Conservation (phyloP, 2,797 vertebrate genomes). For the Anabas testudineus region DNA sequence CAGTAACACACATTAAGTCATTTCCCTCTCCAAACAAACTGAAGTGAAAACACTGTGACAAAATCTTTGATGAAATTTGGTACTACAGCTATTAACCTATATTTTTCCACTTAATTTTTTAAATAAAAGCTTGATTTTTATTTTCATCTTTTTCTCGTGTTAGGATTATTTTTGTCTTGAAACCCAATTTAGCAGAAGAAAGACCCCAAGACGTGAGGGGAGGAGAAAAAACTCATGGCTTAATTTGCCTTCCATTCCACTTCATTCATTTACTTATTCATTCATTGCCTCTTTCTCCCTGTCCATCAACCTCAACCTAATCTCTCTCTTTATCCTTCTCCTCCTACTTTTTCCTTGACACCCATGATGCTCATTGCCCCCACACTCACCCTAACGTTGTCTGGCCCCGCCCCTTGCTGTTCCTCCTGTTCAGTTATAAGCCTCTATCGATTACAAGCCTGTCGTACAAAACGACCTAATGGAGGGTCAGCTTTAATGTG, state of each 20-base stretch:
- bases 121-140: slow-evolving; percentile 55
- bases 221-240: slow-evolving; percentile 62
- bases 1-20: slow-evolving; percentile 84
- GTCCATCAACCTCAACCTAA: slow-evolving; percentile 80
- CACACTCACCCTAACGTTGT: slow-evolving; percentile 52
- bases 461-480: slow-evolving; percentile 90
- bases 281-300: slow-evolving; percentile 80
- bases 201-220: slow-evolving; percentile 42
- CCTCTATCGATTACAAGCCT: slow-evolving; percentile 92
- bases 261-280: slow-evolving; percentile 77
- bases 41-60: slow-evolving; percentile 39
- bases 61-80: slow-evolving; percentile 53
- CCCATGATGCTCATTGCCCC: slow-evolving; percentile 65
- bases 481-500: slow-evolving; percentile 94
- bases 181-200: slow-evolving; percentile 62
- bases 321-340: slow-evolving; percentile 77
- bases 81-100: slow-evolving; percentile 43
- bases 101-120: slow-evolving; percentile 43
- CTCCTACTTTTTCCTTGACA: slow-evolving; percentile 64
- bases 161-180: slow-evolving; percentile 60
- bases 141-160: slow-evolving; percentile 38
- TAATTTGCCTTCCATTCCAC: slow-evolving; percentile 69
- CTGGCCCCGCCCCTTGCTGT: slow-evolving; percentile 44
- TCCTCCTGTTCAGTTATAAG: slow-evolving; percentile 79
- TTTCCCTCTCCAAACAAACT: slow-evolving; percentile 82